A percentile compares a stretch with the other conserved stretches of the same genome.
These are phyloP conservation scores for Lycopodina hypogea DNA, from an alignment of 37 sponge, comb jelly and placozoan species.

Conservation along the genomic window DNA sequence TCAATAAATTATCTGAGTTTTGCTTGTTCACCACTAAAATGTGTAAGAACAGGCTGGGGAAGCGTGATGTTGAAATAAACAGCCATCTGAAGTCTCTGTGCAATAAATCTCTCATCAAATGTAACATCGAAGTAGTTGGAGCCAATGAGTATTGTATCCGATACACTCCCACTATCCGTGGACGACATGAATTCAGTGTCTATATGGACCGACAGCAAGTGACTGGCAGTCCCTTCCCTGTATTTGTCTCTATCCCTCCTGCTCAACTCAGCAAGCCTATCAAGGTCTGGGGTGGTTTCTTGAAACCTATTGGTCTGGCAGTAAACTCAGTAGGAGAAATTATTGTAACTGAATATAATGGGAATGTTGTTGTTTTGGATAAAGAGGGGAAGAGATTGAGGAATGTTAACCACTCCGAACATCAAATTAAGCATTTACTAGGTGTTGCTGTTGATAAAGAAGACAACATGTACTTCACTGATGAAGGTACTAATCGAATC, in stretches of 20 bases:
- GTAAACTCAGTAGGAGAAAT: slow-evolving; percentile 20
- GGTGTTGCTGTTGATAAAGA: no score
- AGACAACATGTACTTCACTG: no score
- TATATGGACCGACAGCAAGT: slow-evolving; percentile 11
- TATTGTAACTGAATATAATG: neutral
- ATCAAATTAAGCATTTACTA: no score
- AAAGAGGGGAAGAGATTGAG: neutral
- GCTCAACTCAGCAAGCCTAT: slow-evolving; percentile 29
- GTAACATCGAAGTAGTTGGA: neutral
- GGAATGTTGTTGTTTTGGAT: slow-evolving; percentile 8
- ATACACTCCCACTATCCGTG: slow-evolving; percentile 13
- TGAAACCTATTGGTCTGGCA: slow-evolving; percentile 9
- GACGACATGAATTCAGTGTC: slow-evolving; percentile 20
- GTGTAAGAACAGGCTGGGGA: neutral
- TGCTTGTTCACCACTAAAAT: neutral
- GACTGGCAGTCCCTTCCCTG: no score
- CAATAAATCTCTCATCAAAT: slow-evolving; percentile 7
- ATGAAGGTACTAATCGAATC: no score
- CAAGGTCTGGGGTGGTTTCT: no score
- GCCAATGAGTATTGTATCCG: neutral
- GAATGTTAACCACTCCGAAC: no score
- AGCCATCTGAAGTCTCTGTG: slow-evolving; percentile 21
- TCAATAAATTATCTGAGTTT: neutral
- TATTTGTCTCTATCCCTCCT: slow-evolving; percentile 27
- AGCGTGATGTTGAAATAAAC: neutral